Evolutionary conservation across 2,888 invertebrate genomes (phyloP).

Genomic region (Anorthoa munda): DNA sequence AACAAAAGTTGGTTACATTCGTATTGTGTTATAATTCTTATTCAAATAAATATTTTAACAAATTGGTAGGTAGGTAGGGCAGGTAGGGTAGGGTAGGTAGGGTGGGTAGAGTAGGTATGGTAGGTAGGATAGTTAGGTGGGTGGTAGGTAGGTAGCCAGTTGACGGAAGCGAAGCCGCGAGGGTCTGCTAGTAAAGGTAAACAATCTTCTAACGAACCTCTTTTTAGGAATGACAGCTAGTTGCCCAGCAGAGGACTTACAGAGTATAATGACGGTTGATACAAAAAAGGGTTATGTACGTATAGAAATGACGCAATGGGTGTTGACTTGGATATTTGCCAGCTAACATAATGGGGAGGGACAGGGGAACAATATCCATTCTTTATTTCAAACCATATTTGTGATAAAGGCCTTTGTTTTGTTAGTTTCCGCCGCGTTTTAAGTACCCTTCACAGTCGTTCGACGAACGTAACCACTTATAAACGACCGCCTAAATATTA

Average conservation of each 20-base stretch:
- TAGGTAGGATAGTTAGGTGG: no score
- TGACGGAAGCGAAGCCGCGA: no score
- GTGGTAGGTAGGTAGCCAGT: no score
- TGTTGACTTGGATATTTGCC: slow-evolving; percentile 52
- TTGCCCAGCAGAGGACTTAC: not conserved
- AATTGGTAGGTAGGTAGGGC: no score
- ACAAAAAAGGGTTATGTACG: slow-evolving; percentile 33
- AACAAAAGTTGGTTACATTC: no score
- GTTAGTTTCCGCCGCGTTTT: not conserved
- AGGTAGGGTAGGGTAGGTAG: no score
- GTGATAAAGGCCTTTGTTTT: slow-evolving; percentile 16
- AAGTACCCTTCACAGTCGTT: not conserved
- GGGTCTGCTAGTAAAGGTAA: no score
- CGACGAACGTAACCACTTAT: not conserved
- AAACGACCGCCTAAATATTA: slow-evolving; percentile 2
- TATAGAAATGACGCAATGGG: slow-evolving; percentile 35
- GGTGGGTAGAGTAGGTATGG: no score
- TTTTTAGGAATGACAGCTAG: not conserved
- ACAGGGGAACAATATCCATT: slow-evolving; percentile 4
- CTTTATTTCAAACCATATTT: slow-evolving; percentile 30
- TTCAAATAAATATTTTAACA: no score
- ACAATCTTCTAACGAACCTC: no score
- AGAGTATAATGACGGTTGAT: slow-evolving; percentile 19
- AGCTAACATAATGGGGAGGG: slow-evolving; percentile 36
- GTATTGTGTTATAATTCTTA: no score